Base-by-base conservation (phyloP, 2,113 vertebrate species). In the Caranx melampygus region DNA sequence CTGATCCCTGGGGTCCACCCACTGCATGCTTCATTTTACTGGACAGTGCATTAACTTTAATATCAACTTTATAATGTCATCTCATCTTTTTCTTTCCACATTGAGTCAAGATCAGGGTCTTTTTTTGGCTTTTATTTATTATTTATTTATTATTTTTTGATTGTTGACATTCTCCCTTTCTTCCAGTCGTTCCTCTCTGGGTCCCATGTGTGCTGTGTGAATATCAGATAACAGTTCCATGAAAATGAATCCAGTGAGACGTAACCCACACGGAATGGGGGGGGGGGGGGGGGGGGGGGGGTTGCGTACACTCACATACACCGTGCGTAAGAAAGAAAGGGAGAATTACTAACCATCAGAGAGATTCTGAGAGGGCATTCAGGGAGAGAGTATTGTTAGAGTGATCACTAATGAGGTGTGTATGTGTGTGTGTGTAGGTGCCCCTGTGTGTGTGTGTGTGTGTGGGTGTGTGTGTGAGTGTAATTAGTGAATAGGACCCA, bases 331-430 rank as follows among this genome's bases (percentile, higher is more conserved):
- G 6, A 8, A 55, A 75, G 55, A 75, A 65, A 65, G 55, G 65
- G 68, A 81, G 89, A 87, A 82, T 84, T 85, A 74, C 67, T 47
- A 85, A 86, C 75, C 84, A 84, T 85, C 77, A 72, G 71, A 86
- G 74, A 86, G 73, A 82, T 71, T 81, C 71, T 74, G 68, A 78
- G 74, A 87, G 69, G 75, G 72, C 83, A 81, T 78, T 84, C 74
- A 84, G 73, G 62, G 67, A 82, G 59, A 59, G 61, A 78, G 79
- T 74, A 87, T 88, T 89, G 78, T 90, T 81, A 75, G 75, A 80
- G 61, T 52, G 81, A 88, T 87, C 78, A 0, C 90, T 91, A 91
- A 91, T 89, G 88, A 89, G 81, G 51, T 60, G 81, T 75, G 52
- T 63, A 79, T 76, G 81, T 86, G 37, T 37, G 57, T 63, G 75